phyloP scores from a whole-genome alignment of 2,113 vertebrate genomes.

The Psittacus erithacus region DNA sequence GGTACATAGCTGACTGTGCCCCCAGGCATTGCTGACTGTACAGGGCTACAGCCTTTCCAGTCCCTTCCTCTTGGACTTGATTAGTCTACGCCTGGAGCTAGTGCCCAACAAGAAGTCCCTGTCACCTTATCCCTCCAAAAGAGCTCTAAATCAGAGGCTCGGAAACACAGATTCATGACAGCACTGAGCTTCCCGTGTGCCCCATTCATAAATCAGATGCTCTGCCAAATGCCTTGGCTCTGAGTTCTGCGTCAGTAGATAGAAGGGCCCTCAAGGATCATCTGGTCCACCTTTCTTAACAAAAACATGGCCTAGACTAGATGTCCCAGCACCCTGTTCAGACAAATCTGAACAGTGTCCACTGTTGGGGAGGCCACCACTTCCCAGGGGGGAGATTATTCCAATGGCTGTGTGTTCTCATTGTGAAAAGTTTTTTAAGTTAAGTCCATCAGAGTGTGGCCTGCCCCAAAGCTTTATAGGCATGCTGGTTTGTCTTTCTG shows the following conservation, averaged over 20 bases:
- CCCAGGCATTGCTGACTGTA: fast-evolving
- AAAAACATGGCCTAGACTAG: background rate
- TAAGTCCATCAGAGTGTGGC: background rate
- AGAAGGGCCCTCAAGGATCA: background rate
- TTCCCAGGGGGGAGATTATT: background rate
- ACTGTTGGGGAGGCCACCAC: background rate
- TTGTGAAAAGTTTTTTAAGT: background rate
- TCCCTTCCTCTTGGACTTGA: background rate
- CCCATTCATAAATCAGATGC: background rate
- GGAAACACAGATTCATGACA: background rate
- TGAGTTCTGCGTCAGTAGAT: fast-evolving
- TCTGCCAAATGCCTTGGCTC: background rate
- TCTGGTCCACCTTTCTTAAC: background rate
- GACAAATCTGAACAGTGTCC: background rate
- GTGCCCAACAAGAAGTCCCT: background rate
- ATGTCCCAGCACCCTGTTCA: background rate
- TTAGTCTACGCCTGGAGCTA: background rate
- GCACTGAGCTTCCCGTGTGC: background rate
- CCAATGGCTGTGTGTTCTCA: background rate
- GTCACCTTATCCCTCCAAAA: background rate
- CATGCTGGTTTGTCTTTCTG: background rate
- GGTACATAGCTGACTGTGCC: fast-evolving
- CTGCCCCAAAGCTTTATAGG: background rate
- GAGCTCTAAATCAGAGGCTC: background rate
- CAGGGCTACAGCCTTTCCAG: background rate